Conservation (phyloP, 2,888 invertebrate genomes). For the Apodemia hepburni region DNA sequence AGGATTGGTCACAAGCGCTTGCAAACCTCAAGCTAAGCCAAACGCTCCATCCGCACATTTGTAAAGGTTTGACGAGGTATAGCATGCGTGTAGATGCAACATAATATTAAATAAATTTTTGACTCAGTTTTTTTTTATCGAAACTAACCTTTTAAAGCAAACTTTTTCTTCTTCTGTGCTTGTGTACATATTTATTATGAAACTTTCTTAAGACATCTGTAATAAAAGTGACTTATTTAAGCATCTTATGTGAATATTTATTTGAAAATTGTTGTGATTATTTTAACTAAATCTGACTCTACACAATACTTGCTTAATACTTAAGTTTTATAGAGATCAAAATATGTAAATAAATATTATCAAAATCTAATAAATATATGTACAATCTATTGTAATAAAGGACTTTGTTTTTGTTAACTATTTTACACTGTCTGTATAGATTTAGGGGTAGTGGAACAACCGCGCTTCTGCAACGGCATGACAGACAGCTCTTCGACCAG, state of each 20-base stretch:
- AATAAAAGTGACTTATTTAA: not conserved
- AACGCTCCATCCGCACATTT: no score
- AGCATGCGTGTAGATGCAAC: no score
- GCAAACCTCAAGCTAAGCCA: no score
- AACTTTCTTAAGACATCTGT: not conserved
- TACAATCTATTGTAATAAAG: no score
- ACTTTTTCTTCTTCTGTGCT: not conserved
- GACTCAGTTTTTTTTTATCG: not conserved
- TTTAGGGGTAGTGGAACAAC: not conserved
- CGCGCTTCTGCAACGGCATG: slow-evolving; percentile 1
- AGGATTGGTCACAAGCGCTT: no score
- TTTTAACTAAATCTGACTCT: not conserved
- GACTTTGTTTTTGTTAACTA: not conserved
- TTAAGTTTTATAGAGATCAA: slow-evolving; percentile 18
- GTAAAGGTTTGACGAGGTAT: no score
- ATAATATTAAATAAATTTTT: not conserved
- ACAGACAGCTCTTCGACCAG: slow-evolving; percentile 5
- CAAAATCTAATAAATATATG: no score
- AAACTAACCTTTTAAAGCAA: not conserved
- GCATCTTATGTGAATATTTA: not conserved
- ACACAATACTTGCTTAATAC: not conserved
- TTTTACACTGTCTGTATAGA: not conserved
- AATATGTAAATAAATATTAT: not conserved
- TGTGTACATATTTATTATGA: not conserved
- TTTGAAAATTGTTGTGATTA: not conserved